phyloP scores from a whole-genome alignment of 2,888 invertebrate genomes.

The Neoitamus cyanurus region DNA sequence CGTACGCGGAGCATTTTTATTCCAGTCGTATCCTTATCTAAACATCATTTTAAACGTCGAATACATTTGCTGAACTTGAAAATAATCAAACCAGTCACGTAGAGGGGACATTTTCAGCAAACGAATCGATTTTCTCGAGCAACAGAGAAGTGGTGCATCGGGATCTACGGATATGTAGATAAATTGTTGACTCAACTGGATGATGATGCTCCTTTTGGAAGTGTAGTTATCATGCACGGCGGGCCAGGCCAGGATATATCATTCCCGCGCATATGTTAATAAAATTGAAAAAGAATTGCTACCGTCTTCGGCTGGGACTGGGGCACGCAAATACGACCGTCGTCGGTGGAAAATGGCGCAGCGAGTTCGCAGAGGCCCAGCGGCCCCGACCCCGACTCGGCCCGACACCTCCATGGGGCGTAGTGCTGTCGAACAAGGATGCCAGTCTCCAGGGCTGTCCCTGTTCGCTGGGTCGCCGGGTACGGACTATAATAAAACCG shows the following conservation, averaged over 20 bases:
- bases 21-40: constrained; percentile 41
- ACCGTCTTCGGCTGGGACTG: not conserved
- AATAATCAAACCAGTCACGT: constrained; percentile 42
- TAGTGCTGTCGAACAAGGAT: not conserved
- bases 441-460: not conserved
- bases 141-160: constrained; percentile 27
- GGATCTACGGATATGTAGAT: constrained; percentile 36
- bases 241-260: not conserved
- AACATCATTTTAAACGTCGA: constrained; percentile 43
- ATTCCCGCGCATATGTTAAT: not conserved
- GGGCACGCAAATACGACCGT: not conserved
- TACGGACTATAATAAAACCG: constrained; percentile 25
- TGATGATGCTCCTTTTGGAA: constrained; percentile 12
- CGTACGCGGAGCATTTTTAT: constrained; percentile 10
- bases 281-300: not conserved
- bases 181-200: constrained; percentile 29
- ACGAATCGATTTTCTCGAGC: constrained; percentile 29
- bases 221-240: not conserved
- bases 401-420: not conserved
- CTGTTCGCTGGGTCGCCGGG: not conserved
- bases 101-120: constrained; percentile 22
- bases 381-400: not conserved
- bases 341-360: not conserved
- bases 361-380: not conserved
- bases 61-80: constrained; percentile 44